Percentiles rank a stretch among this genome's conserved stretches.
phyloP scores from a whole-genome alignment of 1,140 invertebrate genomes.

The Aphis craccivora region DNA sequence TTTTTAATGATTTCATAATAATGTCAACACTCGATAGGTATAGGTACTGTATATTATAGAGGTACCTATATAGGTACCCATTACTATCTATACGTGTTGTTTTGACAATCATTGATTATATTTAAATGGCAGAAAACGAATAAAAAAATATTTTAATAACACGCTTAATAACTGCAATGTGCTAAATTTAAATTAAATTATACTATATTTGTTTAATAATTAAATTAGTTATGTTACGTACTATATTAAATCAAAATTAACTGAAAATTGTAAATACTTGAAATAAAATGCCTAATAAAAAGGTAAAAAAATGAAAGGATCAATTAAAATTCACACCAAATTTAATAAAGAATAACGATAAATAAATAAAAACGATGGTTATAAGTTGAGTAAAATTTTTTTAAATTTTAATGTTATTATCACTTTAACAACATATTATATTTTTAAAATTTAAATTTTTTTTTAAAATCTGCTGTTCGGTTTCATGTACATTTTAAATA shows the following conservation, averaged over 20 bases:
- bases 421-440: background rate
- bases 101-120: background rate
- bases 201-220: background rate
- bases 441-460: background rate
- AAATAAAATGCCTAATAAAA: background rate
- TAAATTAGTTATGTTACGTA: too few species aligned
- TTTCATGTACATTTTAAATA: background rate
- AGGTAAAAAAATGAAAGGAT: background rate
- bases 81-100: background rate
- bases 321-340: background rate
- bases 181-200: background rate
- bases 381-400: background rate
- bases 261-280: background rate
- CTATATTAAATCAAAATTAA: background rate
- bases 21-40: background rate
- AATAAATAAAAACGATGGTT: background rate
- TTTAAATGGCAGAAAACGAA: background rate
- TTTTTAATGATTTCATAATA: background rate
- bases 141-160: background rate
- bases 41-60: too few species aligned
- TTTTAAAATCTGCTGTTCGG: background rate
- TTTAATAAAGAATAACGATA: background rate
- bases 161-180: background rate
- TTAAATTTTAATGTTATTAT: background rate
- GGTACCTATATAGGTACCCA: background rate